Percentiles rank a stretch among this genome's conserved stretches.
Conservation (phyloP, 35 echinoderm and acorn worm species). For the Antedon bifida region DNA sequence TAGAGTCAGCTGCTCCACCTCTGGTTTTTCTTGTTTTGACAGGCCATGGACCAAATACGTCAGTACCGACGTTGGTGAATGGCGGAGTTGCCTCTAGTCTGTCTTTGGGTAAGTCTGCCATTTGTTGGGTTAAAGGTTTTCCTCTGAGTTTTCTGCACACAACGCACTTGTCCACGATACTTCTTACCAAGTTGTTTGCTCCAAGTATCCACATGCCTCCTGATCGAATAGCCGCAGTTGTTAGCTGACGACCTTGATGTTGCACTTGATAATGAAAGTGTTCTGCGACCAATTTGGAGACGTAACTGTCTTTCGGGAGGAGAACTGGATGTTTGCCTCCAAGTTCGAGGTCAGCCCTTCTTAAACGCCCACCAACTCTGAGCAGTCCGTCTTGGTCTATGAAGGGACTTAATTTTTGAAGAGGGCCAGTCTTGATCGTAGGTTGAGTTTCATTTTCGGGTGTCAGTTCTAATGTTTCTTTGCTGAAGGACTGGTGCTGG, state of each 20-base stretch:
- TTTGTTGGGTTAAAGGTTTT: background rate
- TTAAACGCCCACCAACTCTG: conserved; percentile 24
- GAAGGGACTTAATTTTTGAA: conserved; percentile 19
- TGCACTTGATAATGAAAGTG: conserved; percentile 29
- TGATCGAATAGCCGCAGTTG: background rate
- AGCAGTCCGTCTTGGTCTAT: conserved; percentile 18
- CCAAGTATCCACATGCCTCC: conserved; percentile 34
- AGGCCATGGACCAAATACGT: conserved; percentile 20
- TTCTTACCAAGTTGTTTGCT: conserved; percentile 7
- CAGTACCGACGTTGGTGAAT: conserved; percentile 16
- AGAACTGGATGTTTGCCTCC: conserved; percentile 18
- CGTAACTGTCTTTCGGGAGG: conserved; percentile 18
- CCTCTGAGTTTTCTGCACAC: conserved; percentile 10
- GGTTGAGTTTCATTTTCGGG: background rate
- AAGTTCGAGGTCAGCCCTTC: background rate
- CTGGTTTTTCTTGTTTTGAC: background rate
- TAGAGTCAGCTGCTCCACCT: background rate
- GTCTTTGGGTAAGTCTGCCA: conserved; percentile 29
- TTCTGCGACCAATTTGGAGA: conserved; percentile 18
- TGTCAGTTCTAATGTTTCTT: background rate
- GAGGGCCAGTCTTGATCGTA: background rate
- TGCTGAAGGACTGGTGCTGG: background rate
- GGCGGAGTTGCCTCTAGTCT: conserved; percentile 10
- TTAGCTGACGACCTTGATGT: conserved; percentile 22
- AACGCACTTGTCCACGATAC: conserved; percentile 20